Base-by-base conservation (phyloP, 53 echinoderm and acorn worm species). In the Paracentrotus lividus region DNA sequence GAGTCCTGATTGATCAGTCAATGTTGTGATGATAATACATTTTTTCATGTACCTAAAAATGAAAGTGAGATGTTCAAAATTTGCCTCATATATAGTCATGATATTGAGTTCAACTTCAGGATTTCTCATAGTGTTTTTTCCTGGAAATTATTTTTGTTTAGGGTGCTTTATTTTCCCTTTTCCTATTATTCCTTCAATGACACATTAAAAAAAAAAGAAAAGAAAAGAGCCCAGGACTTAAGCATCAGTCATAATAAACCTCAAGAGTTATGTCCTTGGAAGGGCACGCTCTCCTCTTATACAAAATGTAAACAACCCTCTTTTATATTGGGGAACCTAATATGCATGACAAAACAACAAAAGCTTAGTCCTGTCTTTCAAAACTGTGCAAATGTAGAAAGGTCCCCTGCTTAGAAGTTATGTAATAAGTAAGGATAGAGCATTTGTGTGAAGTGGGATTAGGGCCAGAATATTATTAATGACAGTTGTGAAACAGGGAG, bases 321-420 rank as follows among this genome's bases (percentile, higher is more conserved):
- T 69, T 69, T 69, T 69, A 29, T 36, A 38, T 34, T 12, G 3
- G 36, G 32, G 31, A 31, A 40, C 16, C 36, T 69, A 2, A 69
- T 69, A 36, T 36, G 69, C 69, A 69, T 69, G 36, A 69, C 69
- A 38, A 20, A n/a, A n/a, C n/a, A n/a, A n/a, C n/a, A n/a, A n/a
- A n/a, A 16, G 20, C 3, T 1, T 69, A 69, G 38, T 69, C 69
- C 69, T 16, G 40, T 14, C 16, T 36, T 34, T 16, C 38, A 38
- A 9, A 69, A 69, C n/a, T 4, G 69, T 0, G 40, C 10, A 69
- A 69, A 38, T 16, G 38, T 69, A 18, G 18, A 38, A 36, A 69
- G 69, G 69, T 69, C 36, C 69, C 69, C 69, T 38, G 20, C 69
- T 69, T 69, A 15, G 69, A 69, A 31, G 29, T 69, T 69, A 69